Base-by-base conservation (phyloP, 1,140 invertebrate genomes). In the Drosophila athabasca region DNA sequence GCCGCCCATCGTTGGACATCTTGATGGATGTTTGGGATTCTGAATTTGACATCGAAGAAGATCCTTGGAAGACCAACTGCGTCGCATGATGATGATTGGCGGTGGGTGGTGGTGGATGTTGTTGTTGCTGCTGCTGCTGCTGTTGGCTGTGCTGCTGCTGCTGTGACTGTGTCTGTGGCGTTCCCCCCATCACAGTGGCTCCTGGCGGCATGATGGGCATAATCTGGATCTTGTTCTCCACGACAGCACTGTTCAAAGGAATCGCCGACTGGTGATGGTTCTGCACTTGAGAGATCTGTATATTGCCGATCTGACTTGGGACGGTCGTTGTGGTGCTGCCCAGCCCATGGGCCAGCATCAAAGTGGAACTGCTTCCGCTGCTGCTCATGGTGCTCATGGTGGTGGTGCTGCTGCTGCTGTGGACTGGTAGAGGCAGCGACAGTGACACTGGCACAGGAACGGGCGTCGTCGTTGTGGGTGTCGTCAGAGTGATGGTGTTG, bases 151-250 rank as follows among this genome's bases (percentile, higher is more conserved):
- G 57, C 22, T 5, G 57, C 39, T 50, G 73, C 59, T 9, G 17
- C 48, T 52, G 75, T 24, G 13, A 41, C 64, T 51, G 70, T 50
- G 64, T 62, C 46, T 41, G 60, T 7, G 77, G 43, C 1, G 71
- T 19, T 49, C 83, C 83, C 6, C 83, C 83, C 84, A 87, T 88
- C 2, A 87, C 79, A 9, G 75, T 90, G 46, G 87, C 79, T 49
- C 79, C 73, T 13, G 82, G 59, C 7, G 70, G 62, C 62, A 92
- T 49, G 13, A 92, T 92, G 3, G 91, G 91, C 89, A 92, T 92
- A 7, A 92, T 92, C 71, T 92, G 91, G 35, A 92, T 92, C 75
- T 92, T 92, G 52, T 92, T 92, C 59, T 92, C 91, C 2, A 92
- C 91, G 17, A 39, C 35, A 1, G 77, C 61, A 45, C 68, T 83